Percentiles rank a stretch among this genome's conserved stretches.
Evolutionary conservation across 2,113 vertebrate species (phyloP).

Genomic region (Gymnogyps californianus): DNA sequence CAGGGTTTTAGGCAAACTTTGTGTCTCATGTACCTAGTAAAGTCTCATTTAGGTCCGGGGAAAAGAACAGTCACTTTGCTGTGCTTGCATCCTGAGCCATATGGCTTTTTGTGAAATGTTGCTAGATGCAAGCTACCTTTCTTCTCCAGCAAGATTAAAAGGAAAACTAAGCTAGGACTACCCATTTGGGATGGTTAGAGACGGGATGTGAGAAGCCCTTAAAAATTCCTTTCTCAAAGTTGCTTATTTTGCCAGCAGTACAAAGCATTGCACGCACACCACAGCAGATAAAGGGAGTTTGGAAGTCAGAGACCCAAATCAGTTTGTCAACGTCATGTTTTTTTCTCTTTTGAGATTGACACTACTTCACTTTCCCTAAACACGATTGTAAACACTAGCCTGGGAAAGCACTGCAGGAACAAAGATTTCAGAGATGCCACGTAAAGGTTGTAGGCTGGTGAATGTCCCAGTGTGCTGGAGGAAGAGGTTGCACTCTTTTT

Average conservation of each 20-base stretch:
- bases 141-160: constrained; percentile 11
- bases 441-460: not conserved
- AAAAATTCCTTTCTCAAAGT: not conserved
- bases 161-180: not conserved
- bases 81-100: not conserved
- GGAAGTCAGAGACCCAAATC: not conserved
- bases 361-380: not conserved
- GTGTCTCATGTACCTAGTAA: not conserved
- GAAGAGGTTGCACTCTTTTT: not conserved
- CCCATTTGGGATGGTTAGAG: not conserved
- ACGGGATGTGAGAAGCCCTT: constrained; percentile 21
- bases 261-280: not conserved
- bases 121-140: not conserved
- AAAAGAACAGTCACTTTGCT: not conserved
- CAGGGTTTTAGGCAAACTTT: not conserved
- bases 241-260: not conserved
- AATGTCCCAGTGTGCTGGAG: fast-evolving
- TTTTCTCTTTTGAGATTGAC: constrained; percentile 2
- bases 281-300: not conserved
- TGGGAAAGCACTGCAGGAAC: not conserved
- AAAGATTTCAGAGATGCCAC: not conserved
- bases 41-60: not conserved
- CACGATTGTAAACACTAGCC: not conserved
- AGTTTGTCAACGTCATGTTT: not conserved
- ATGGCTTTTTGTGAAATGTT: not conserved